Conservation (phyloP, 2,797 vertebrate genomes). For the Cyprinodon diabolis region DNA sequence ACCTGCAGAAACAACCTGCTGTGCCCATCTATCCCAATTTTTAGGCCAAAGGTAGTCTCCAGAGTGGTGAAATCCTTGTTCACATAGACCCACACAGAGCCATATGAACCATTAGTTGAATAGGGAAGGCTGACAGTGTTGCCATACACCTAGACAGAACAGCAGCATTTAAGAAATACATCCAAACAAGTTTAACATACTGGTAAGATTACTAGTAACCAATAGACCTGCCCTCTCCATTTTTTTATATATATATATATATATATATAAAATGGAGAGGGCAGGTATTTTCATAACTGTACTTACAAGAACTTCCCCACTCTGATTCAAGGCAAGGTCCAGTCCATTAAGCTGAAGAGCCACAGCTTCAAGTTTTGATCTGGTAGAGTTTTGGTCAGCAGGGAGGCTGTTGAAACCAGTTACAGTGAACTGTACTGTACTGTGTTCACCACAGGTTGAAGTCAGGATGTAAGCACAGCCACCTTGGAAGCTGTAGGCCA, state of each 20-base stretch:
- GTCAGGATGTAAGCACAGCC: constrained; percentile 80
- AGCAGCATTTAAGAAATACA: not conserved
- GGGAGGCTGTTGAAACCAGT: constrained; percentile 79
- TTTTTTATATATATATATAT: too few species aligned
- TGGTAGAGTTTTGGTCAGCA: constrained; percentile 61
- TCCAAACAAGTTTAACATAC: not conserved
- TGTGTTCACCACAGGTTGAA: constrained; percentile 73
- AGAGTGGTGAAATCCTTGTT: constrained; percentile 64
- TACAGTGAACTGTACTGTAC: constrained; percentile 77
- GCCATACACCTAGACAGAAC: constrained; percentile 73
- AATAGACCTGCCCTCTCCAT: too few species aligned
- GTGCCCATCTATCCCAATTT: constrained; percentile 79
- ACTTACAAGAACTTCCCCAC: constrained; percentile 78
- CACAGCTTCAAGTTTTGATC: constrained; percentile 81
- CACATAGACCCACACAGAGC: constrained; percentile 53
- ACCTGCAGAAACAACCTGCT: constrained; percentile 83
- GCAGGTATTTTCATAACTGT: not conserved
- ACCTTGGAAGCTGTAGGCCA: constrained; percentile 79
- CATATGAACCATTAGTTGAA: constrained; percentile 48
- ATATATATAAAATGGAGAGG: too few species aligned
- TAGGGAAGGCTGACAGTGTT: constrained; percentile 63
- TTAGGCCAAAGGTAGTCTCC: constrained; percentile 81
- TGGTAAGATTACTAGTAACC: not conserved
- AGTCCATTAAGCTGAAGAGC: constrained; percentile 72
- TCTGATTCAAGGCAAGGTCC: constrained; percentile 76